These are phyloP conservation scores for Sebastes minor DNA, from an alignment of 2,797 vertebrate species.

Conservation along the genomic window DNA sequence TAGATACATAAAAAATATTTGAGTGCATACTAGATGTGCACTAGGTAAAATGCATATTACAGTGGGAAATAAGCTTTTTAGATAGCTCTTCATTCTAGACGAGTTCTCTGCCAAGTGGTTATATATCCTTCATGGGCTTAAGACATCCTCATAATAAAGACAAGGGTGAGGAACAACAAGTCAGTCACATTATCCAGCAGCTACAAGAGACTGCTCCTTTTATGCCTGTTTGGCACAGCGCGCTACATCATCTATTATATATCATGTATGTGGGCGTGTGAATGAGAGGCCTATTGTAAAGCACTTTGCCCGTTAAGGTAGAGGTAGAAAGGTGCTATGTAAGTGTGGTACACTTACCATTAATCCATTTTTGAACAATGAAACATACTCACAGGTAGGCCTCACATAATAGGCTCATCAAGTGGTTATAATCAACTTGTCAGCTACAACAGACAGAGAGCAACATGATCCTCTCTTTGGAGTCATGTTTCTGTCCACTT, in stretches of 20 bases:
- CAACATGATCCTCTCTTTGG: neutral
- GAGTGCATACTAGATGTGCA: neutral
- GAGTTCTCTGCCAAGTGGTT: too few species aligned
- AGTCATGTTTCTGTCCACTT: neutral
- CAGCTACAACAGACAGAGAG: neutral
- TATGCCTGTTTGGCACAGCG: neutral
- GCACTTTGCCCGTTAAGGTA: neutral
- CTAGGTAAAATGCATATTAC: neutral
- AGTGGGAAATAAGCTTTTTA: too few species aligned
- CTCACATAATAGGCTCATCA: neutral
- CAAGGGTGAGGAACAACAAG: neutral
- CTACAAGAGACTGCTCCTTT: neutral
- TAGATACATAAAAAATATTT: neutral
- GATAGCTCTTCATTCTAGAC: too few species aligned
- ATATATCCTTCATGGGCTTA: too few species aligned
- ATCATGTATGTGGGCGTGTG: neutral
- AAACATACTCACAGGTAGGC: neutral
- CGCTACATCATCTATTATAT: too few species aligned
- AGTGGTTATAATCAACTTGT: neutral
- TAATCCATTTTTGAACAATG: neutral
- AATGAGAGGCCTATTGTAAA: neutral
- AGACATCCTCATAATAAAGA: neutral
- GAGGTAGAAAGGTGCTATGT: neutral
- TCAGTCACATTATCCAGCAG: constrained; percentile 1
- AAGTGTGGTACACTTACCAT: neutral